A percentile compares a stretch with the other conserved stretches of the same genome.
phyloP scores from a whole-genome alignment of 2,797 vertebrate genomes.

The Etheostoma nigrum region DNA sequence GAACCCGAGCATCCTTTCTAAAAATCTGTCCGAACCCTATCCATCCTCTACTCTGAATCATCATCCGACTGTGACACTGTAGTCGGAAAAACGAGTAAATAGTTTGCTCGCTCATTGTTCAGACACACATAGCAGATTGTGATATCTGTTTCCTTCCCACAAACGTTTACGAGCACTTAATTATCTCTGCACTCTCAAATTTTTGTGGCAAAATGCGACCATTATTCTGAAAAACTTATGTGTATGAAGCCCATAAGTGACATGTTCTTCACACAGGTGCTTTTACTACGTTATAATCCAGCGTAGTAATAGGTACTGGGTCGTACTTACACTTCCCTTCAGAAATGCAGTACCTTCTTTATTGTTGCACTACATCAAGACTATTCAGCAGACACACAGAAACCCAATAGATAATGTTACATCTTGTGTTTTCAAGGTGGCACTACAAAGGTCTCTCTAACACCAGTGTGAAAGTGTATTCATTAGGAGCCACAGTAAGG shows the following conservation, averaged over 20 bases:
- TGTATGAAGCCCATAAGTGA: background rate
- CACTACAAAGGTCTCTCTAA: constrained; percentile 32
- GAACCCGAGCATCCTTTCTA: too few relatives aligned
- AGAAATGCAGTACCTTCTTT: background rate
- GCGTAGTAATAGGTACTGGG: background rate
- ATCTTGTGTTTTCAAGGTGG: constrained; percentile 54
- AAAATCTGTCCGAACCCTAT: too few relatives aligned
- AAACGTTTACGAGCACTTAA: too few relatives aligned
- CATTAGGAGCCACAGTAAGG: constrained; percentile 36
- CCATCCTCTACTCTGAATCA: too few relatives aligned
- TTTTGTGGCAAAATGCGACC: too few relatives aligned
- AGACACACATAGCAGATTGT: too few relatives aligned
- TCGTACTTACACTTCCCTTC: constrained; percentile 22
- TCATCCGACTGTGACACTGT: too few relatives aligned
- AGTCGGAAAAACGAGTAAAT: too few relatives aligned
- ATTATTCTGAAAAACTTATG: too few relatives aligned
- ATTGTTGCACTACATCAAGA: constrained; percentile 2
- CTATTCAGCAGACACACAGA: constrained; percentile 1
- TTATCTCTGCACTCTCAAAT: too few relatives aligned
- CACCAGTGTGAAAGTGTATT: constrained; percentile 32
- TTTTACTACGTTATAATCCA: background rate
- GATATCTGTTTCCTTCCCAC: too few relatives aligned
- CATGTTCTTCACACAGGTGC: background rate
- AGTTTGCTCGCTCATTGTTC: too few relatives aligned
- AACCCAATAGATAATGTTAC: constrained; percentile 31